Conservation (phyloP, 2,888 invertebrate genomes). For the Scaptomyza caliginosa region DNA sequence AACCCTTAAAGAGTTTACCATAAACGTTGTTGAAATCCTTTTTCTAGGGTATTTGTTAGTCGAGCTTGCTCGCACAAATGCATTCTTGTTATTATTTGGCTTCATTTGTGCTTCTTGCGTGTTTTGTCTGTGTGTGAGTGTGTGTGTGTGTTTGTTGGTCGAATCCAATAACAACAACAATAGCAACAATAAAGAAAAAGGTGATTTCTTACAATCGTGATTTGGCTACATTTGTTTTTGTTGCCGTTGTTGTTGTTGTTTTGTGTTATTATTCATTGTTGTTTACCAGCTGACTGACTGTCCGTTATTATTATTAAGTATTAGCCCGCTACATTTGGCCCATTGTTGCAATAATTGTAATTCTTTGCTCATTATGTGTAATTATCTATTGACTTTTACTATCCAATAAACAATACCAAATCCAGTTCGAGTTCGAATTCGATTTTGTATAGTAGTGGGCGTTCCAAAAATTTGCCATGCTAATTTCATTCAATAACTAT, state of each 20-base stretch:
- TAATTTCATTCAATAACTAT: background rate
- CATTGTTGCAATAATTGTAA: conserved; percentile 46
- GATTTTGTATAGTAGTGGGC: background rate
- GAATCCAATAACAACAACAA: conserved; percentile 29
- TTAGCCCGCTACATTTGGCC: conserved; percentile 34
- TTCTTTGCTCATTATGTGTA: conserved; percentile 46
- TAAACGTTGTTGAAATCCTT: no score
- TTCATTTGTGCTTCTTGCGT: conserved; percentile 64
- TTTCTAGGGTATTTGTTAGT: conserved; percentile 10
- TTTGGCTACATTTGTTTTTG: conserved; percentile 44
- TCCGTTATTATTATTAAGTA: conserved; percentile 45
- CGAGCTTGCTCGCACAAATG: background rate
- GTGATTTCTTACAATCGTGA: conserved; percentile 66
- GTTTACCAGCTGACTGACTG: conserved; percentile 22
- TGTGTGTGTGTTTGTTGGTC: conserved; percentile 33
- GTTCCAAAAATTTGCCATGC: background rate
- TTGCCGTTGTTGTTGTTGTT: conserved; percentile 32
- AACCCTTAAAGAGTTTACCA: background rate
- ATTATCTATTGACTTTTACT: conserved; percentile 40
- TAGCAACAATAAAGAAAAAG: conserved; percentile 33
- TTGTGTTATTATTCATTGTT: conserved; percentile 11
- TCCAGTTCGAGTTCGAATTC: background rate
- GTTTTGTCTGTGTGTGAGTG: background rate
- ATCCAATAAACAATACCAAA: background rate
- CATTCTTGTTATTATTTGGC: conserved; percentile 20